A percentile compares a stretch with the other conserved stretches of the same genome.
Evolutionary conservation across 2,797 vertebrate genomes (phyloP).

Genomic region (Phrynocephalus vlangalii): DNA sequence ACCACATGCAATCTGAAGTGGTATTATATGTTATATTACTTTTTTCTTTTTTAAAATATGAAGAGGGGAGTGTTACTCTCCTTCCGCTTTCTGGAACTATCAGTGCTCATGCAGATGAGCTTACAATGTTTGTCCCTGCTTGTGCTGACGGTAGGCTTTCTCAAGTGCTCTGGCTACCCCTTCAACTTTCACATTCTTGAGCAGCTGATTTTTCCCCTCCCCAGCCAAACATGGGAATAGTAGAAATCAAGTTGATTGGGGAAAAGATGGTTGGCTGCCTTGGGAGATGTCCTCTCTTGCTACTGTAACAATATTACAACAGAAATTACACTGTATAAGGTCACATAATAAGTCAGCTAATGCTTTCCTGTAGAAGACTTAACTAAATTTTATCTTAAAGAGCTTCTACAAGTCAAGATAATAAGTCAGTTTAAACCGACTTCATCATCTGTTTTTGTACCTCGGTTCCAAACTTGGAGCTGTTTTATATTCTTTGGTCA

Average conservation of each 20-base stretch:
- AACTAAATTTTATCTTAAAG: background rate
- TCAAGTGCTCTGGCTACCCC: background rate
- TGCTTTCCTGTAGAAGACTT: background rate
- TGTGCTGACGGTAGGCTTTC: background rate
- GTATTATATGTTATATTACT: too few species aligned
- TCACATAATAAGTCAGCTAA: background rate
- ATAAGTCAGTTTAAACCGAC: background rate
- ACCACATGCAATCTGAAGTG: background rate
- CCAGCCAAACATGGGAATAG: background rate
- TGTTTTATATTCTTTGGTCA: background rate
- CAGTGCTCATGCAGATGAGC: background rate
- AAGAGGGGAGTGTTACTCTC: too few species aligned
- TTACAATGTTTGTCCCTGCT: background rate
- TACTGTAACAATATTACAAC: background rate
- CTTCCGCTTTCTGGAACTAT: background rate
- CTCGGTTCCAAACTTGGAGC: background rate
- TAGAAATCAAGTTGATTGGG: background rate
- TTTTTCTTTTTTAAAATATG: too few species aligned
- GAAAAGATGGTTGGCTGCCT: background rate
- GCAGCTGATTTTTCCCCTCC: background rate
- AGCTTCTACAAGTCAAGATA: background rate
- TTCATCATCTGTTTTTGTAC: background rate
- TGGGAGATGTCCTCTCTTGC: background rate
- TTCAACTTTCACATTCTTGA: background rate
- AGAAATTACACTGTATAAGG: background rate